Base-by-base conservation (phyloP, 1,140 invertebrate genomes). In the Anastrepha ludens region DNA sequence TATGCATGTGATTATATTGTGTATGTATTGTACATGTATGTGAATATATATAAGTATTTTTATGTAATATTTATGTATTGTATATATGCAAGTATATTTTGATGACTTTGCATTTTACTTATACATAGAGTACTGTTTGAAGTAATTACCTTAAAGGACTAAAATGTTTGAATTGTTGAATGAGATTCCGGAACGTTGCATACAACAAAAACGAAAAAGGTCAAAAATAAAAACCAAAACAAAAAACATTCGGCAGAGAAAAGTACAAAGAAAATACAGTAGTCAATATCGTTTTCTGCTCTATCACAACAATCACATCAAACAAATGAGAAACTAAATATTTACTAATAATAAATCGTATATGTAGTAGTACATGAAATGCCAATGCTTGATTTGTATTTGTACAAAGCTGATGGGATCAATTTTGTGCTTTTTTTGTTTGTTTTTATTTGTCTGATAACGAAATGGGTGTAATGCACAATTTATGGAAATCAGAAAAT, bases 211-310 rank as follows among this genome's bases (percentile, higher is more conserved):
- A 81, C 17, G 8, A 55, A 55, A 81, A 55, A 55, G 8, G 13
- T 20, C 8, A 81, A 8, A 55, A 50, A 81, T 20, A 81, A 55
- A 55, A 81, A 81, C 17, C 70, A 47, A 81, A 70, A 81, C 2
- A 55, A 81, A 81, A n/a, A 81, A 81, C 74, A 81, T 81, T 81
- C 74, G 47, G 47, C 74, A 81, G 74, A 81, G 74, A 81, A 81
- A 47, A 81, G 74, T 58, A 81, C 47, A 81, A 81, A 81, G 47
- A 81, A 55, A 81, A 81, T 55, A 81, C 47, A 41, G 7, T 7
- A 55, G 74, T 81, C 74, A 81, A 55, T 81, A 81, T 55, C 41
- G 47, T 81, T 81, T 81, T 81, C 74, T 58, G 74, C 74, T 81
- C 50, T 29, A 81, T 11, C 74, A 81, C 44, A 55, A 20, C 74